phyloP scores from a whole-genome alignment of 2,888 invertebrate genomes.

The Cephus rjabovi region DNA sequence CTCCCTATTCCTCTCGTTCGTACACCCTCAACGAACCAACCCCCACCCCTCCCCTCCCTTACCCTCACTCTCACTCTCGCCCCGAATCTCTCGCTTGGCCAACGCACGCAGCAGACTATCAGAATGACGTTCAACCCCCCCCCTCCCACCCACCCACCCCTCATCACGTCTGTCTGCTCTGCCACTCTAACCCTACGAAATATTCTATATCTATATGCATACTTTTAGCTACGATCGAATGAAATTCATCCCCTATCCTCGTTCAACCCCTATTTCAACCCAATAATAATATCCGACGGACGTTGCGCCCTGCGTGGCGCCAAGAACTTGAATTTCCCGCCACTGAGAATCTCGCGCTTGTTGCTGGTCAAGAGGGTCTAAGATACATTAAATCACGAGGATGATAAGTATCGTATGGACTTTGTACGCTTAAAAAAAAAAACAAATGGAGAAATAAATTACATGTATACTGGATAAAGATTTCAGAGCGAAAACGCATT shows the following conservation, averaged over 20 bases:
- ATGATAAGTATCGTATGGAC: neutral
- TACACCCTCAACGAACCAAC: constrained; percentile 15
- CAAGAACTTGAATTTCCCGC: neutral
- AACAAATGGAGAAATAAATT: neutral
- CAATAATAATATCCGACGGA: neutral
- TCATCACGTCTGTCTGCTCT: neutral
- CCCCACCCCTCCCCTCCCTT: neutral
- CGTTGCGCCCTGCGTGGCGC: neutral
- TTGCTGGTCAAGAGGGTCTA: neutral
- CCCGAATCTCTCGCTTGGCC: constrained; percentile 1
- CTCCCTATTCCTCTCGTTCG: constrained; percentile 16
- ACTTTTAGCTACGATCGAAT: neutral
- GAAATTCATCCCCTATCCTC: neutral
- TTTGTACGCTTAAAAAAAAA: neutral
- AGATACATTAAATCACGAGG: neutral
- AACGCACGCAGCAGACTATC: neutral
- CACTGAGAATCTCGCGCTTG: neutral
- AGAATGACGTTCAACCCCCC: neutral
- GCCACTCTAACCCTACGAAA: neutral
- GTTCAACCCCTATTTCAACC: neutral
- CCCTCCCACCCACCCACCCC: neutral
- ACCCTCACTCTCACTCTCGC: constrained; percentile 24
- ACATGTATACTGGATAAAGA: neutral
- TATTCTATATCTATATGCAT: neutral
- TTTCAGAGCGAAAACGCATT: neutral